Evolutionary conservation across 2,113 vertebrate species (phyloP), one percentile per base, ranked within the genome.

Genomic region (Sarotherodon lohbergeri): DNA sequence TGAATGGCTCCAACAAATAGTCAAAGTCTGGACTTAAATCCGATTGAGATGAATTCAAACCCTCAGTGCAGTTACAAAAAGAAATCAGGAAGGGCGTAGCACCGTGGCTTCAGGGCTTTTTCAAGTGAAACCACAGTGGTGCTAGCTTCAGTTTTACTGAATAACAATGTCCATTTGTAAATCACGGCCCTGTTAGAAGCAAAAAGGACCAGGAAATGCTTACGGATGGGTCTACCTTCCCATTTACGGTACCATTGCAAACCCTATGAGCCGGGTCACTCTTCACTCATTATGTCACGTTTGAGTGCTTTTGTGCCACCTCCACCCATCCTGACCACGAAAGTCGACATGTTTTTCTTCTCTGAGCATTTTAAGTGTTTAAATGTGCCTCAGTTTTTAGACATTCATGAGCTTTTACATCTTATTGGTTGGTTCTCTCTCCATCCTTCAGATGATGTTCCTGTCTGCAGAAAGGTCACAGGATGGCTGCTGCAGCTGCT

Each of bases 161-260:
- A 46, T 73, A 73, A n/a, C 12, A 43, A 27, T 9, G 66, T 24
- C 5, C 3, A 46, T 73, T 16, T 46, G 2, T 46, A 46, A 73
- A 27, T 27, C 22, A 10, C 5, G 3, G 22, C 14, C 2, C 8
- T 43, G 22, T 73, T 73, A 73, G 68, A 46, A 9, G 3, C 13
- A 1, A 17, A 73, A 16, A 16, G 22, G 13, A 27, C 22, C 22
- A 46, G 39, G 66, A 46, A 1, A 2, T 27, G 41, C 68, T 27
- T 7, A 7, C 43, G 32, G 22, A 19, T 36, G 32, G 32, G 17
- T 19, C 41, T 73, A 27, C 68, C 22, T 73, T 10, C 41, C 41
- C 14, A 46, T 73, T 1, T 3, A 29, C 41, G 0, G 32, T 7
- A 66, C 17, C 17, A 29, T 16, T 17, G 68, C 2, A 24, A 24